Evolutionary conservation across 2,888 invertebrate species (phyloP), one percentile per base, ranked within the genome.

Genomic region (Mesorhabditis sp.): DNA sequence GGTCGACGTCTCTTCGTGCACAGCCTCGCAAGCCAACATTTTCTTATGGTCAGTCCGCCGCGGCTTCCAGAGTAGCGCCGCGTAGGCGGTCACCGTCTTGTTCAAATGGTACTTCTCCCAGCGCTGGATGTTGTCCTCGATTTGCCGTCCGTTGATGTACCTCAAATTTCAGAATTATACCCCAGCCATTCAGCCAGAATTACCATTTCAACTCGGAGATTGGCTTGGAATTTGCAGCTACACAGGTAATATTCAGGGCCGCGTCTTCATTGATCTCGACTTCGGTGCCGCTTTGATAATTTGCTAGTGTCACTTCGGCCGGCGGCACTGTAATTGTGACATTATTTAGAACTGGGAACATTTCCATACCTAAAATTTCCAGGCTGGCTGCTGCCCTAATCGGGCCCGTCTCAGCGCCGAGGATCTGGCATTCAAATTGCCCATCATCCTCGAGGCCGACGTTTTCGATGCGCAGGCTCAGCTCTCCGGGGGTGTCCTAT

Each of bases 351-450:
- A 72, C 13, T 45, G 66, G n/a, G n/a, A 67, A 5, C 44, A 15
- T 42, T n/a, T 68, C 43, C 69, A 13, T 62, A 83, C 83, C 82
- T n/a, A 85, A 68, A 70, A 84, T 76, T 61, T 83, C 79, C 61
- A 84, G 68, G 64, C 63, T 73, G 5, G 83, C 80, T 7, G 77
- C 70, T 4, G 81, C 78, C 28, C 83, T 72, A 61, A 82, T 77
- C 2, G 81, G 81, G 10, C 80, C 81, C 43, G 73, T 75, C 42
- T 74, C 76, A 13, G 78, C 77, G 63, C 78, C 72, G 45, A 83
- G 67, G 80, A 96, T 93, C 90, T 97, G 96, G 87, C 97, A 97
- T 89, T 96, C 94, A 88, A 92, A 97, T 85, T 93, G 92, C 0
- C 93, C 95, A 86, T 96, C 96, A 86, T 97, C 97, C 81, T 91